Conservation (phyloP, 2,113 vertebrate genomes). For the Grus americana region DNA sequence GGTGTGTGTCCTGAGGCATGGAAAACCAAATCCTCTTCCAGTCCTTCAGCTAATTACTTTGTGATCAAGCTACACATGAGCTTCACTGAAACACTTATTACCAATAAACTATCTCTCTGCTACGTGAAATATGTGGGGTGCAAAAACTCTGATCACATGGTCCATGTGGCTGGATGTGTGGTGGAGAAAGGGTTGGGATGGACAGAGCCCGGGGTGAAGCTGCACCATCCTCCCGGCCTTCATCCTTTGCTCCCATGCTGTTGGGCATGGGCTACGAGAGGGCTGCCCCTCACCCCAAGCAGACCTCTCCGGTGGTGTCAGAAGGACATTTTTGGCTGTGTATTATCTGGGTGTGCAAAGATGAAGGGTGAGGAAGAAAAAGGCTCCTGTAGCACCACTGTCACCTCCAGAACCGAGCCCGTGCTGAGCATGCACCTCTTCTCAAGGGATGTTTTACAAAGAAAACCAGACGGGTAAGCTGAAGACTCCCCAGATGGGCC, state of each 20-base stretch:
- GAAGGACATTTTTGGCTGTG: neutral
- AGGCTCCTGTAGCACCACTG: neutral
- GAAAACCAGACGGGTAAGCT: neutral
- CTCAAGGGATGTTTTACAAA: neutral
- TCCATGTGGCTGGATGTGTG: neutral
- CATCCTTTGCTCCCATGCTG: neutral
- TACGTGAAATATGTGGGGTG: accelerated
- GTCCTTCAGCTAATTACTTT: neutral
- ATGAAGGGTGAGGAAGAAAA: neutral
- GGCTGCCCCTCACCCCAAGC: neutral
- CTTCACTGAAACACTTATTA: neutral
- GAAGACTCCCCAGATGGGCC: neutral
- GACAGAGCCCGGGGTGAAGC: neutral
- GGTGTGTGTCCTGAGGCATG: accelerated
- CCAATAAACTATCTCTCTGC: neutral
- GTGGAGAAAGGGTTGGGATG: neutral
- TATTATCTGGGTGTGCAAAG: neutral
- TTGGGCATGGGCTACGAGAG: too few relatives aligned
- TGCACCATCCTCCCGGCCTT: neutral
- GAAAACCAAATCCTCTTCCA: neutral
- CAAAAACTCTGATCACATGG: neutral
- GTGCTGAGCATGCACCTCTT: neutral
- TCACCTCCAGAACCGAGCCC: neutral
- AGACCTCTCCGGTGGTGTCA: neutral
- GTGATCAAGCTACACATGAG: neutral